Percentiles rank a stretch among this genome's conserved stretches.
These are phyloP conservation scores for Eleginops maclovinus DNA, from an alignment of 2,113 vertebrate species.

Conservation along the genomic window DNA sequence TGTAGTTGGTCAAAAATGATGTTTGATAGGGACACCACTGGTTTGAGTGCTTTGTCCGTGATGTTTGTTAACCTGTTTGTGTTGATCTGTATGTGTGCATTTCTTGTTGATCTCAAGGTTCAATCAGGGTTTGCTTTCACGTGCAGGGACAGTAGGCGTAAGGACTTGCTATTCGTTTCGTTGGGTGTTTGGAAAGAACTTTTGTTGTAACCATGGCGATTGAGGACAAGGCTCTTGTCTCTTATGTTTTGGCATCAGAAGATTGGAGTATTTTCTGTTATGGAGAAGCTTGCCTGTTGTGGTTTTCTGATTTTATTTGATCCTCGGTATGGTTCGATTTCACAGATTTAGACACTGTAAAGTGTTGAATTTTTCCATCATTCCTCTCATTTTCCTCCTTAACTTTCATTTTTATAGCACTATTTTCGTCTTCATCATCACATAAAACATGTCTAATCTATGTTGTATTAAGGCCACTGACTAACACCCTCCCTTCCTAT, in stretches of 20 bases:
- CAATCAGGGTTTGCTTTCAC: not conserved
- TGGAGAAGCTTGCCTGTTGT: not conserved
- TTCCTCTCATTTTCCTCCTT: slow-evolving; percentile 8
- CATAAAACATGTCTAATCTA: slow-evolving; percentile 2
- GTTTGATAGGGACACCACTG: not conserved
- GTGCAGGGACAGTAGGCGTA: not conserved
- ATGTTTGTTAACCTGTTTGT: not conserved
- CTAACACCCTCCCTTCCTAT: slow-evolving; percentile 52
- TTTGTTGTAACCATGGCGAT: slow-evolving; percentile 55
- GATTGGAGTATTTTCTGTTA: not conserved
- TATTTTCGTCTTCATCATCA: not conserved
- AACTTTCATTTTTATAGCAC: not conserved
- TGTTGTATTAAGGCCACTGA: slow-evolving; percentile 22
- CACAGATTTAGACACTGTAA: not conserved
- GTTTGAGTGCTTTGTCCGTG: not conserved
- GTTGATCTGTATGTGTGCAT: not conserved
- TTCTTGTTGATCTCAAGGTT: slow-evolving; percentile 1
- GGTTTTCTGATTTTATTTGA: not conserved
- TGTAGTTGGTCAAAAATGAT: no score
- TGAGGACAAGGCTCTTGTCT: slow-evolving; percentile 18
- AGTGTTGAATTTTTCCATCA: not conserved
- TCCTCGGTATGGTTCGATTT: not conserved
- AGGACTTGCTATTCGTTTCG: not conserved
- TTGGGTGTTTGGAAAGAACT: slow-evolving; percentile 14
- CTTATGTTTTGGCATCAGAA: slow-evolving; percentile 10